Conservation (phyloP, 1,140 invertebrate species). For the Zaprionus davidi region DNA sequence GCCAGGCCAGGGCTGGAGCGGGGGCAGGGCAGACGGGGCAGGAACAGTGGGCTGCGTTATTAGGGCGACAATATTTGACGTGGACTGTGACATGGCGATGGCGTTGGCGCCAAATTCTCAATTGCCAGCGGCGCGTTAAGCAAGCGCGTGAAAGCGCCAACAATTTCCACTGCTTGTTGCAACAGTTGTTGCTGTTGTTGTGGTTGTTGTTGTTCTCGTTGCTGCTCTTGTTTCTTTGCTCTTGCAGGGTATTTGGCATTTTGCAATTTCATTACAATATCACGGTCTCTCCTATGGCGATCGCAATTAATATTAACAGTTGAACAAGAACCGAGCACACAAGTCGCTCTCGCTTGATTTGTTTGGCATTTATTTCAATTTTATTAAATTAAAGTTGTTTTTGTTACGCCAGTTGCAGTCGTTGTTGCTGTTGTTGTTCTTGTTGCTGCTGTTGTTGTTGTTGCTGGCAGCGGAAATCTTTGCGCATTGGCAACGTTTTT, state of each 20-base stretch:
- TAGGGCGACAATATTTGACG: constrained; percentile 60
- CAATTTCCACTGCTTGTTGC: constrained; percentile 40
- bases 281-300: neutral
- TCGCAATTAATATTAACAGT: constrained; percentile 43
- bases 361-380: constrained; percentile 73
- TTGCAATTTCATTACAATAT: constrained; percentile 14
- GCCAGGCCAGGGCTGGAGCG: constrained; percentile 21
- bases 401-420: constrained; percentile 23
- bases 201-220: constrained; percentile 7
- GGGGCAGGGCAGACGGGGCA: neutral
- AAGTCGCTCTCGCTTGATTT: constrained; percentile 59
- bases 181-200: constrained; percentile 8
- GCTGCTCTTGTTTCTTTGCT: neutral
- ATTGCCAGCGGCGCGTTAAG: constrained; percentile 57
- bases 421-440: constrained; percentile 10
- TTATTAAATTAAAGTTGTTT: constrained; percentile 75
- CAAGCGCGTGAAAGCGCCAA: constrained; percentile 74
- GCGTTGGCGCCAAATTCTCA: constrained; percentile 70
- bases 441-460: neutral
- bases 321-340: constrained; percentile 18
- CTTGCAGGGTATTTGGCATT: constrained; percentile 8
- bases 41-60: constrained; percentile 19
- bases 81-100: constrained; percentile 62
- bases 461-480: constrained; percentile 36
- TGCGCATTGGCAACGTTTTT: constrained; percentile 38